Evolutionary conservation across 1,140 invertebrate species (phyloP), one percentile per base, ranked within the genome.

Genomic region (Amphibalanus amphitrite): DNA sequence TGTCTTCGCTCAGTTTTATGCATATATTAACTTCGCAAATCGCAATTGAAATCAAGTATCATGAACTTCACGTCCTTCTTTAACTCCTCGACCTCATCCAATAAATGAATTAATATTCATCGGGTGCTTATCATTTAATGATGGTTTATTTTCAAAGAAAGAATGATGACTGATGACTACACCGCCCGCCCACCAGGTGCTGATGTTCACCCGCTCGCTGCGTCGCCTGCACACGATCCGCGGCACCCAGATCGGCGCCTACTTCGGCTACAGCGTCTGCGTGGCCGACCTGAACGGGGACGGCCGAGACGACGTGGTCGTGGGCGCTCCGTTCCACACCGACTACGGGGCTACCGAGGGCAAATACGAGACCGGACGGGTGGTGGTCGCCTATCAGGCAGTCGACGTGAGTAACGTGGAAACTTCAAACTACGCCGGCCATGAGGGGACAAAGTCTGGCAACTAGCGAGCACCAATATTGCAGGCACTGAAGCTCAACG

Each of bases 271-370:
- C 79, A 85, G 92, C 1, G 75, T 99, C 28, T 88, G 89, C 30
- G 86, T 90, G 3, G 86, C 86, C 68, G 96, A 99, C 79, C 86
- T 99, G 28, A 92, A 99, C 80, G 92, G 91, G 15, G 96, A 99
- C 81, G 87, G 88, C 68, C 82, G 87, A 59, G 91, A 98, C 81
- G 97, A 99, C 81, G 81, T 99, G 64, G 88, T 98, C 67, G 87
- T 98, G 59, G 94, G 95, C 28, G 92, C 95, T 20, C 97, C 97
- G 0, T n/a, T n/a, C n/a, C n/a, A n/a, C n/a, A n/a, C n/a, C n/a
- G n/a, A n/a, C n/a, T n/a, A n/a, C n/a, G n/a, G n/a, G n/a, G n/a
- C n/a, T n/a, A n/a, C n/a, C n/a, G n/a, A n/a, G n/a, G n/a, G n/a
- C n/a, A n/a, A n/a, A n/a, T n/a, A n/a, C n/a, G n/a, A n/a, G n/a